phyloP scores from a whole-genome alignment of 2,113 vertebrate genomes.

The Pseudonaja textilis region DNA sequence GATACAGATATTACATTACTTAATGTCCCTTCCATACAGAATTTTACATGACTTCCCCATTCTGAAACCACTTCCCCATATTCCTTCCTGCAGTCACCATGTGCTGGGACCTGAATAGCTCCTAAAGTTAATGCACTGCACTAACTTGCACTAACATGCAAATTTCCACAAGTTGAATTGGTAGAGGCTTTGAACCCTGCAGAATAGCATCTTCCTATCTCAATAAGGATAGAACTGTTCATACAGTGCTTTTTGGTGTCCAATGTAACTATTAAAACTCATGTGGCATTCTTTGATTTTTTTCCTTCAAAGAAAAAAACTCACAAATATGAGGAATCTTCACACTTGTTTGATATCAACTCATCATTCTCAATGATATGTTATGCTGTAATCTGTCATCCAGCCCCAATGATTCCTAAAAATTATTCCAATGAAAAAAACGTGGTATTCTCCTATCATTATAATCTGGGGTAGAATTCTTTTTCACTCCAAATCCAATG shows the following conservation, averaged over 20 bases:
- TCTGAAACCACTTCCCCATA: not conserved
- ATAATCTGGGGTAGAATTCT: too few species aligned
- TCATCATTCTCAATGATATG: not conserved
- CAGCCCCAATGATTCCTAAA: not conserved
- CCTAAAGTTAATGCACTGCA: not conserved
- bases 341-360: not conserved
- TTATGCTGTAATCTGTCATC: not conserved
- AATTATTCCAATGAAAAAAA: not conserved
- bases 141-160: not conserved
- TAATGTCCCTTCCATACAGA: not conserved
- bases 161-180: not conserved
- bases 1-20: not conserved
- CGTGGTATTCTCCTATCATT: not conserved
- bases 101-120: not conserved
- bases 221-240: not conserved
- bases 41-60: not conserved
- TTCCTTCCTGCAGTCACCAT: not conserved
- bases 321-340: not conserved
- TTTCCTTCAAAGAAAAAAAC: not conserved
- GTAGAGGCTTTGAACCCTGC: not conserved
- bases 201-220: not conserved
- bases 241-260: not conserved
- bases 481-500: not conserved
- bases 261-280: not conserved
- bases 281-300: not conserved